Percentiles rank a stretch among this genome's conserved stretches.
Conservation (phyloP, 1,140 invertebrate genomes). For the Lordiphosa stackelbergi region DNA sequence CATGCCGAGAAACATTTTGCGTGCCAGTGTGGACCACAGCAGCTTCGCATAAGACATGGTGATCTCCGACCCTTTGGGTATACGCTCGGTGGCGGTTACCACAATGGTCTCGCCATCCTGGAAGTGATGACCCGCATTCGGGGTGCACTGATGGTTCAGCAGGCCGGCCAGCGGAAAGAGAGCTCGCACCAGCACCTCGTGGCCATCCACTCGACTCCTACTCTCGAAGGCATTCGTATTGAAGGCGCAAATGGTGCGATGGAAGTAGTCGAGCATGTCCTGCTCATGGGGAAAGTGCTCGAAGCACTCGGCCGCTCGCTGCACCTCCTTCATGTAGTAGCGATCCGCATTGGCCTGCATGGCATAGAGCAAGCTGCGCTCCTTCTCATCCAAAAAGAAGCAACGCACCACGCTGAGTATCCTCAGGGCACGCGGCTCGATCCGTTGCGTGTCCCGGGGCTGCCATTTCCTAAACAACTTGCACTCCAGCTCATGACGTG, state of each 20-base stretch:
- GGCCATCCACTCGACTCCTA: constrained; percentile 77
- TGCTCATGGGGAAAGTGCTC: constrained; percentile 80
- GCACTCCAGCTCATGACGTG: constrained; percentile 81
- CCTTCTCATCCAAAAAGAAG: constrained; percentile 78
- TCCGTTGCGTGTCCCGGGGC: constrained; percentile 78
- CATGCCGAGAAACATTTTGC: constrained; percentile 82
- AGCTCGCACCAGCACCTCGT: constrained; percentile 81
- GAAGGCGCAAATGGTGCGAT: constrained; percentile 80
- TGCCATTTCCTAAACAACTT: constrained; percentile 79
- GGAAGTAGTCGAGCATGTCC: constrained; percentile 79
- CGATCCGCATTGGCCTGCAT: constrained; percentile 80
- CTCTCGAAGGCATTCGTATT: constrained; percentile 88
- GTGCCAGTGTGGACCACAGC: constrained; percentile 84
- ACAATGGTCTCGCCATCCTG: constrained; percentile 80
- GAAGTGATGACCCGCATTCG: constrained; percentile 85
- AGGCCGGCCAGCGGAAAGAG: constrained; percentile 85
- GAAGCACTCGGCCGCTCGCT: constrained; percentile 80
- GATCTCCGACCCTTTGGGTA: constrained; percentile 83
- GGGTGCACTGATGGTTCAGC: constrained; percentile 86
- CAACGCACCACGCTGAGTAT: constrained; percentile 81
- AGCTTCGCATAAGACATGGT: constrained; percentile 85
- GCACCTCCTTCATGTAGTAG: constrained; percentile 80
- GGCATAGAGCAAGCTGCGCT: constrained; percentile 79
- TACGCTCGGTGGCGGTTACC: constrained; percentile 81
- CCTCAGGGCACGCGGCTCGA: constrained; percentile 78